Conservation (phyloP, 2,797 vertebrate species). For the Borostomias antarcticus region DNA sequence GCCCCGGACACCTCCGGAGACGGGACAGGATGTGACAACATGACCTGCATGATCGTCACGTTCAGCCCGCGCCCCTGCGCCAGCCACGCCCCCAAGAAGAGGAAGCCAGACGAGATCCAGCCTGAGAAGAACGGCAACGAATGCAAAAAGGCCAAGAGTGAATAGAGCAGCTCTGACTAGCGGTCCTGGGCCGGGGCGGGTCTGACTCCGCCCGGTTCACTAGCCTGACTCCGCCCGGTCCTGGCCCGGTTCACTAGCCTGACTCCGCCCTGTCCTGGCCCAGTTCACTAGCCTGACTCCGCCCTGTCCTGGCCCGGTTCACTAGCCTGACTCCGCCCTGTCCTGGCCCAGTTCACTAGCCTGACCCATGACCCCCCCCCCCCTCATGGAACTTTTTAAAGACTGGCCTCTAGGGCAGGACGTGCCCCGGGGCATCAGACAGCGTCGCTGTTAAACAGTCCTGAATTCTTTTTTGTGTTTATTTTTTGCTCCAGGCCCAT, state of each 20-base stretch:
- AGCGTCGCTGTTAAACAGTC: conserved; percentile 54
- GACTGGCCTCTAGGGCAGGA: conserved; percentile 35
- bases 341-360: conserved; percentile 20
- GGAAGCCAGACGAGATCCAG: conserved; percentile 79
- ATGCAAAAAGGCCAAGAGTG: conserved; percentile 89
- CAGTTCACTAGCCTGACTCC: no score
- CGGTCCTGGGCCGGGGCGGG: conserved; percentile 21
- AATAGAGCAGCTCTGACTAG: conserved; percentile 71
- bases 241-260: no score
- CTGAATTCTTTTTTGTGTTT: conserved; percentile 23
- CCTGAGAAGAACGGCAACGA: conserved; percentile 82
- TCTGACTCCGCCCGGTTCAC: no score
- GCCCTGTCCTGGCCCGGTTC: no score
- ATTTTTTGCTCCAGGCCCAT: conserved; percentile 52
- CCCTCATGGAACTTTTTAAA: conserved; percentile 48
- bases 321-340: conserved; percentile 15
- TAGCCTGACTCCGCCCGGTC: no score
- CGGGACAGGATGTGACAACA: conserved; percentile 98
- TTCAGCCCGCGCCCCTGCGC: conserved; percentile 78
- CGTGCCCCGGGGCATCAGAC: conserved; percentile 44
- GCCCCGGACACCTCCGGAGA: conserved; percentile 98
- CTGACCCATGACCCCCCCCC: conserved; percentile 8
- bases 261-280: no score
- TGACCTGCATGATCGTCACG: conserved; percentile 96
- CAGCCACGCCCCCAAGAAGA: conserved; percentile 77